Conservation (phyloP, 1,140 invertebrate genomes). For the Trachymyrmex septentrionalis region DNA sequence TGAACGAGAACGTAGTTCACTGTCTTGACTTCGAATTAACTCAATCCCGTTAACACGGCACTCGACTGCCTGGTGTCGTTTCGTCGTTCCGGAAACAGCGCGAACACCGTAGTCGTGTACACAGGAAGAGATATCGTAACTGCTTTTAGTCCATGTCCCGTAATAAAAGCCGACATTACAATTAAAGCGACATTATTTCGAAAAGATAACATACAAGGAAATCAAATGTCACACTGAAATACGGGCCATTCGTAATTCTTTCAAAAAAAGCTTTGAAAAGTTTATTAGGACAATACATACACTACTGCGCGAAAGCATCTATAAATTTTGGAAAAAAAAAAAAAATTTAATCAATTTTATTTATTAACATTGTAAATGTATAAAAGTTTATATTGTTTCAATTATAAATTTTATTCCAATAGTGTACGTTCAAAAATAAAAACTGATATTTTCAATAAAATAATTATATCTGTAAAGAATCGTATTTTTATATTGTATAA, state of each 20-base stretch:
- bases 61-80: conserved; percentile 49
- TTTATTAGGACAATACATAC: not conserved
- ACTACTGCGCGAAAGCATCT: too few species aligned
- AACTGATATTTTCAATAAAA: too few species aligned
- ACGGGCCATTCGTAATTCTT: not conserved
- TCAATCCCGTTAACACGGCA: conserved; percentile 53
- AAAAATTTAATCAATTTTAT: too few species aligned
- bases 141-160: conserved; percentile 35
- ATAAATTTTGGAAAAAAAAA: too few species aligned
- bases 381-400: too few species aligned
- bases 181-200: conserved; percentile 2
- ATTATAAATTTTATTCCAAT: too few species aligned
- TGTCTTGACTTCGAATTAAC: conserved; percentile 59
- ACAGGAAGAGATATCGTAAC: conserved; percentile 51
- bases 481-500: too few species aligned
- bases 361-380: too few species aligned
- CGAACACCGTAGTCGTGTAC: conserved; percentile 11
- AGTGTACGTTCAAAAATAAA: too few species aligned
- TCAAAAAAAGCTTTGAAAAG: not conserved
- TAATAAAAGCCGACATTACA: conserved; percentile 28
- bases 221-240: not conserved
- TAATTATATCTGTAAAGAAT: too few species aligned
- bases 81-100: conserved; percentile 43
- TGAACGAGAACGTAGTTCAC: conserved; percentile 56
- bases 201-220: not conserved